Percentiles rank a stretch among this genome's conserved stretches.
phyloP scores from a whole-genome alignment of 2,797 vertebrate genomes.

The Platyrinchus mystaceus region DNA sequence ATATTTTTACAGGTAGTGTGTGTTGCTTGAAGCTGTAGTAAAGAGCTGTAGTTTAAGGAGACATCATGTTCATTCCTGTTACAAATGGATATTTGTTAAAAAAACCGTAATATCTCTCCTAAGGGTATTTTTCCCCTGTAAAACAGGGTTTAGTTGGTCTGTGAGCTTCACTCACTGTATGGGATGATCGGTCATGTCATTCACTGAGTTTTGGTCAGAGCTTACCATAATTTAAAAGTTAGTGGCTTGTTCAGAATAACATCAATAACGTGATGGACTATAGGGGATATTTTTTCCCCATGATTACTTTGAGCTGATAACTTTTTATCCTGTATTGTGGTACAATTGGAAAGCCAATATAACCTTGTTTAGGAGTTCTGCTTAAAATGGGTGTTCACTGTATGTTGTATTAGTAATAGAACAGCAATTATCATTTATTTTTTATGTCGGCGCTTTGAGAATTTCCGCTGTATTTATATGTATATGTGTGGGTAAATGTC shows the following conservation, averaged over 20 bases:
- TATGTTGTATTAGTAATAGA: not conserved
- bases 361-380: not conserved
- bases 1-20: not conserved
- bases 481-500: not conserved
- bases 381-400: not conserved
- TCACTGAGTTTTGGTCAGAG: not conserved
- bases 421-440: not conserved
- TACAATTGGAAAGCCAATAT: not conserved
- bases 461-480: not conserved
- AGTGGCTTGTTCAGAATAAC: not conserved
- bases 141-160: not conserved
- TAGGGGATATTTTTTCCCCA: accelerated
- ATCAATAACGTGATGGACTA: not conserved
- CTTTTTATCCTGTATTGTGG: not conserved
- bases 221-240: not conserved
- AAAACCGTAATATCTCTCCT: not conserved
- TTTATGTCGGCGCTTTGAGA: not conserved
- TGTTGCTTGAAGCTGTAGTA: not conserved
- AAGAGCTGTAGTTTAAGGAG: not conserved
- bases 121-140: not conserved
- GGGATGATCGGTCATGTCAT: not conserved
- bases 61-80: not conserved
- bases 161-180: not conserved
- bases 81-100: not conserved
- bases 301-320: not conserved